Conservation (phyloP, 2,888 invertebrate species). For the Ophraella communa region DNA sequence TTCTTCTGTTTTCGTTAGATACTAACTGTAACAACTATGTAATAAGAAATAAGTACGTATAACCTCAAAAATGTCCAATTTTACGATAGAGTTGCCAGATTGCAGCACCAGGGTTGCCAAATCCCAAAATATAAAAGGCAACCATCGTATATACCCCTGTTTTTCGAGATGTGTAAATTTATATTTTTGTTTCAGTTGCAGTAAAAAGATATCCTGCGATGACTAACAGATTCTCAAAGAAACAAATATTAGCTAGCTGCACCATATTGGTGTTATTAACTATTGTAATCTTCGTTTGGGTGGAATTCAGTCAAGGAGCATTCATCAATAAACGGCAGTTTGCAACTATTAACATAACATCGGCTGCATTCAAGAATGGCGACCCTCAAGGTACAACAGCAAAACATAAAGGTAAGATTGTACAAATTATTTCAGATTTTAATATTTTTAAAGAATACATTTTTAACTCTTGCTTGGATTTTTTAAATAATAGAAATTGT, state of each 20-base stretch:
- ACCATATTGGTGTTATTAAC: slow-evolving; percentile 51
- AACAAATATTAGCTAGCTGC: slow-evolving; percentile 47
- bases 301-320: slow-evolving; percentile 53
- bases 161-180: not conserved
- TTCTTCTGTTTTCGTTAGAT: no score
- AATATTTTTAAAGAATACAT: no score
- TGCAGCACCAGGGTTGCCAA: no score
- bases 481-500: no score
- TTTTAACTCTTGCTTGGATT: no score
- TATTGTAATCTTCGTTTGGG: slow-evolving; percentile 54
- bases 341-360: slow-evolving; percentile 22
- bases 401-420: slow-evolving; percentile 33
- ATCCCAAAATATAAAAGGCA: no score
- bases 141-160: not conserved
- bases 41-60: no score
- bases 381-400: slow-evolving; percentile 13
- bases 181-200: slow-evolving; percentile 22
- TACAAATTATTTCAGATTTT: not conserved
- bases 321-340: slow-evolving; percentile 37
- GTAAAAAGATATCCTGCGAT: slow-evolving; percentile 9
- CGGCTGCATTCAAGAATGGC: slow-evolving; percentile 12
- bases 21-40: no score
- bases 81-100: no score
- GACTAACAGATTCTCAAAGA: slow-evolving; percentile 28
- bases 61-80: no score